A percentile compares a stretch with the other conserved stretches of the same genome.
Evolutionary conservation across 2,113 vertebrate genomes (phyloP).

Genomic region (Pimephales promelas): DNA sequence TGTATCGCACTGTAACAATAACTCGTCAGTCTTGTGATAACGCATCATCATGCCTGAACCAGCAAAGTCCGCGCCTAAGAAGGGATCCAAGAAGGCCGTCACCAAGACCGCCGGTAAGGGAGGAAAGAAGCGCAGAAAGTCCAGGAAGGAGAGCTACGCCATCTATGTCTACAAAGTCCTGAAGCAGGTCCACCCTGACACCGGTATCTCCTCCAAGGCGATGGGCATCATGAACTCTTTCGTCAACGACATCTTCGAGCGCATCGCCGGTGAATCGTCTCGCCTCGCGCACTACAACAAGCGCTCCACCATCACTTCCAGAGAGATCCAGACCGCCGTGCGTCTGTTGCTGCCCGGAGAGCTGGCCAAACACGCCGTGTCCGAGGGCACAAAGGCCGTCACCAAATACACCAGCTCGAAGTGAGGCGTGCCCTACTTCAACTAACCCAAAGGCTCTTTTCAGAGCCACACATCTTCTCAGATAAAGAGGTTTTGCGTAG

Average conservation of each 20-base stretch:
- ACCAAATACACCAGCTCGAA: slow-evolving; percentile 27
- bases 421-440: slow-evolving; percentile 57
- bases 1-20: too few relatives aligned
- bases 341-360: slow-evolving; percentile 63
- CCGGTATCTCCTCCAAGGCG: slow-evolving; percentile 74
- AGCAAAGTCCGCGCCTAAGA: not conserved
- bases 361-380: slow-evolving; percentile 34
- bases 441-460: too few relatives aligned
- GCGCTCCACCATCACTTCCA: slow-evolving; percentile 73
- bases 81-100: not conserved
- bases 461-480: too few relatives aligned
- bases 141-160: slow-evolving; percentile 75
- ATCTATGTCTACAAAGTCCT: slow-evolving; percentile 76
- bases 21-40: too few relatives aligned
- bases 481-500: too few relatives aligned
- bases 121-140: not conserved
- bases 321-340: slow-evolving; percentile 85
- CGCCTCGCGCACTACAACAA: slow-evolving; percentile 73
- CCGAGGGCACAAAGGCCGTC: slow-evolving; percentile 25
- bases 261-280: slow-evolving; percentile 60
- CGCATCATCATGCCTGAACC: not conserved
- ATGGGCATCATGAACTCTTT: slow-evolving; percentile 79
- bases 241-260: slow-evolving; percentile 75
- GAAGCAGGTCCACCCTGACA: slow-evolving; percentile 78
- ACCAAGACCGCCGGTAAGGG: not conserved